Evolutionary conservation across 1,140 invertebrate species (phyloP).

Genomic region (Papilio aristodemus): DNA sequence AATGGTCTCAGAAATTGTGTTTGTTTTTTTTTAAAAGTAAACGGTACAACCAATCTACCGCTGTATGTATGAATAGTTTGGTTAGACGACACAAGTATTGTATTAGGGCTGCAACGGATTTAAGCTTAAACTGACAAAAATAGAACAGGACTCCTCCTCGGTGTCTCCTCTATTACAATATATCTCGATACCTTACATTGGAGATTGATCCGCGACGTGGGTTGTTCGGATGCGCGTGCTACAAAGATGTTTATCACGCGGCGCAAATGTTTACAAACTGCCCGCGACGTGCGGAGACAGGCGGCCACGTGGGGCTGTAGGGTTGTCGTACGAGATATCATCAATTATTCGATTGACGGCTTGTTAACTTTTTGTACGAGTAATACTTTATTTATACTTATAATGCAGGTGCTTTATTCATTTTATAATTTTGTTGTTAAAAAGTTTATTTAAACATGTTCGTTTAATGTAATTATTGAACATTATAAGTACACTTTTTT

Average conservation of each 20-base stretch:
- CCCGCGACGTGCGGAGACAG: constrained; percentile 42
- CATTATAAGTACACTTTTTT: no score
- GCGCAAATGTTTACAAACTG: constrained; percentile 60
- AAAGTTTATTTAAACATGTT: constrained; percentile 1
- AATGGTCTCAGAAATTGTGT: no score
- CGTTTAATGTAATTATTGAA: no score
- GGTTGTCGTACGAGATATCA: constrained; percentile 11
- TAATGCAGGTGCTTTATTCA: neutral
- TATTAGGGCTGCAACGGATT: no score
- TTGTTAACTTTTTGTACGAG: constrained; percentile 1
- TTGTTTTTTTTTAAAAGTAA: no score
- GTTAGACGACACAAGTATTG: no score
- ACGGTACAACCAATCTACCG: no score
- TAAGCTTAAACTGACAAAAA: no score
- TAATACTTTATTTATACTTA: constrained; percentile 6
- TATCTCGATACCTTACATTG: no score
- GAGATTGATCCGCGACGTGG: constrained; percentile 39
- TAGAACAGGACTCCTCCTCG: no score
- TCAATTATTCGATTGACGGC: neutral
- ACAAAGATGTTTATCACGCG: constrained; percentile 61
- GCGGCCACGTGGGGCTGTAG: constrained; percentile 16
- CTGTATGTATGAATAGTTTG: no score
- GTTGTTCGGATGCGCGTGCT: constrained; percentile 37
- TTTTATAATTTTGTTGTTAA: neutral
- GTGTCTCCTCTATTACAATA: no score